Percentiles rank a stretch among this genome's conserved stretches.
Conservation (phyloP, 2,113 vertebrate genomes). For the Montifringilla adamsi region DNA sequence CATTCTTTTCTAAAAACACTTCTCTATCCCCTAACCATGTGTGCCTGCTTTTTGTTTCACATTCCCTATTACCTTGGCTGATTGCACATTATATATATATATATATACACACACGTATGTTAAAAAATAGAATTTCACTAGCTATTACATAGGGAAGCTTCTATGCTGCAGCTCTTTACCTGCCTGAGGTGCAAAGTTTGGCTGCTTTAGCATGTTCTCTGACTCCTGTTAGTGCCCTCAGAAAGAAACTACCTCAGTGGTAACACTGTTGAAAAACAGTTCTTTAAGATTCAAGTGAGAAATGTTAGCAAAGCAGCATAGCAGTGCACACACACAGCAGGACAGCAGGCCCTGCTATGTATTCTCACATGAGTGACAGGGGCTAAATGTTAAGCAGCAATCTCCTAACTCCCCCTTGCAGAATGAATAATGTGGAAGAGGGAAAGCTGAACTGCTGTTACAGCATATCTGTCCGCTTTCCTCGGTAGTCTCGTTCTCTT, state of each 20-base stretch:
- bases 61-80: neutral
- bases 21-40: neutral
- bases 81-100: neutral
- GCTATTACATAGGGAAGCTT: neutral
- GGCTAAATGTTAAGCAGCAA: slow-evolving; percentile 21
- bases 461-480: neutral
- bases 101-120: rapidly evolving
- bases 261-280: neutral
- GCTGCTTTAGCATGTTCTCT: neutral
- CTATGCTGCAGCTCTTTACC: neutral
- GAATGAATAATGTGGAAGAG: neutral
- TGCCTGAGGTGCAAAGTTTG: neutral
- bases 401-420: neutral
- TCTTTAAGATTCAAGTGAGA: neutral
- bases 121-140: neutral
- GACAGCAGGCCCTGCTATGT: neutral
- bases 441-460: neutral
- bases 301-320: neutral
- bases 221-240: neutral
- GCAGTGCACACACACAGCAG: neutral
- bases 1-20: neutral
- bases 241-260: neutral
- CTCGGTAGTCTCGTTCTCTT: neutral
- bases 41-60: neutral
- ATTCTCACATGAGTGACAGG: neutral